Conservation (phyloP, 2,113 vertebrate genomes). For the Vidua macroura region DNA sequence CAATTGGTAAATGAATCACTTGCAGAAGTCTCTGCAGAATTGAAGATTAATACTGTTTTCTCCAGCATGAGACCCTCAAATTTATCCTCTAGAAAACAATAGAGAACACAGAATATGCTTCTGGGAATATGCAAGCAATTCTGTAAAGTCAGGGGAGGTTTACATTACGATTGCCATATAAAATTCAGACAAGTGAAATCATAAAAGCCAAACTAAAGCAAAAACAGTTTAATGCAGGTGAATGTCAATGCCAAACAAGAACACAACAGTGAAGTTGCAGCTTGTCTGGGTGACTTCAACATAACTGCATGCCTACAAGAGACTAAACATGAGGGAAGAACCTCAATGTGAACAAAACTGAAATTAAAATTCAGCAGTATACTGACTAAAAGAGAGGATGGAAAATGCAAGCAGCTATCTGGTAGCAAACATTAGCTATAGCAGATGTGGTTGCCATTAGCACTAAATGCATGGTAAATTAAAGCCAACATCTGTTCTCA, state of each 20-base stretch:
- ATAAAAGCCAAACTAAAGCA: neutral
- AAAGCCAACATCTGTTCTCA: slow-evolving; percentile 1
- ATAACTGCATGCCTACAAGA: neutral
- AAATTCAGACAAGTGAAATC: slow-evolving; percentile 17
- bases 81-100: neutral
- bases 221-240: neutral
- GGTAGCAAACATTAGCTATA: neutral
- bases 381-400: neutral
- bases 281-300: neutral
- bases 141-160: neutral
- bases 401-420: neutral
- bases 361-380: neutral
- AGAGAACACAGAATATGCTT: neutral
- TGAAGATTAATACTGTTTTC: slow-evolving; percentile 46
- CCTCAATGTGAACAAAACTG: neutral
- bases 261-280: neutral
- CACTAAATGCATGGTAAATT: neutral
- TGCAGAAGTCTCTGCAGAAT: slow-evolving; percentile 26
- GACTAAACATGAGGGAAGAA: neutral
- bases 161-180: neutral
- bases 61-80: slow-evolving; percentile 19
- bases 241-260: neutral
- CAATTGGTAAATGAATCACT: slow-evolving; percentile 5
- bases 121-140: slow-evolving; percentile 24
- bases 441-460: slow-evolving; percentile 9